A percentile compares a stretch with the other conserved stretches of the same genome.
Conservation (phyloP, 2,113 vertebrate species). For the Prolemur simus region DNA sequence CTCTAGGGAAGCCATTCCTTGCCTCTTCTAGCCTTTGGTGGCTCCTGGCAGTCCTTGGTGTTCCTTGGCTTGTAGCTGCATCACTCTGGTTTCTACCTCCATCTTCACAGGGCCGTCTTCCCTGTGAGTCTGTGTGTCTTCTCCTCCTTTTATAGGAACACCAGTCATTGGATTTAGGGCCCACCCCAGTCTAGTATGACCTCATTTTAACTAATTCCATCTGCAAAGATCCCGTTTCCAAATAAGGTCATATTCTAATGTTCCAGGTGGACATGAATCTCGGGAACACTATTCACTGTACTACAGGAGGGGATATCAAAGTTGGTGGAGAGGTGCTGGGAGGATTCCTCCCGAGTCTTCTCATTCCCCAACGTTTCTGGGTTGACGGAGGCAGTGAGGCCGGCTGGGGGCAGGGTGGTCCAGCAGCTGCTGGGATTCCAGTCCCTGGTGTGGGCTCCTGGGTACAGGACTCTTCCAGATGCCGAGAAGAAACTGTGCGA, state of each 20-base stretch:
- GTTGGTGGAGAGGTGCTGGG: neutral
- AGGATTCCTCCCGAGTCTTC: neutral
- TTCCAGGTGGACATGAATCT: neutral
- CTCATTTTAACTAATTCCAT: neutral
- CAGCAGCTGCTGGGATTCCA: neutral
- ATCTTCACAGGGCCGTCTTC: neutral
- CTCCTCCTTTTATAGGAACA: neutral
- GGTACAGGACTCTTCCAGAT: neutral
- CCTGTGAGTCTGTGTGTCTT: neutral
- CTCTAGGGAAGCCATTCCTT: neutral
- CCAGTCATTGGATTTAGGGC: neutral
- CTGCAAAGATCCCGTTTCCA: neutral
- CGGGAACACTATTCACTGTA: neutral
- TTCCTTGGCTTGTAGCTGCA: neutral
- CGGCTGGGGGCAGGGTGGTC: neutral
- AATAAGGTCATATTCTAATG: neutral
- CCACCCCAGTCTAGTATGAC: neutral
- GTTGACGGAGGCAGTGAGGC: neutral
- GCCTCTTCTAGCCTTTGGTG: neutral
- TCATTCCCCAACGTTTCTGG: conserved; percentile 3
- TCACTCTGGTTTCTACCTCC: neutral
- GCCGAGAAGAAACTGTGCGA: neutral
- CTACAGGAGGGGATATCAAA: neutral
- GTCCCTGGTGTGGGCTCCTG: neutral
- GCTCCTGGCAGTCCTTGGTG: neutral